phyloP scores from a whole-genome alignment of 2,797 vertebrate species.

The Gastrophryne carolinensis region DNA sequence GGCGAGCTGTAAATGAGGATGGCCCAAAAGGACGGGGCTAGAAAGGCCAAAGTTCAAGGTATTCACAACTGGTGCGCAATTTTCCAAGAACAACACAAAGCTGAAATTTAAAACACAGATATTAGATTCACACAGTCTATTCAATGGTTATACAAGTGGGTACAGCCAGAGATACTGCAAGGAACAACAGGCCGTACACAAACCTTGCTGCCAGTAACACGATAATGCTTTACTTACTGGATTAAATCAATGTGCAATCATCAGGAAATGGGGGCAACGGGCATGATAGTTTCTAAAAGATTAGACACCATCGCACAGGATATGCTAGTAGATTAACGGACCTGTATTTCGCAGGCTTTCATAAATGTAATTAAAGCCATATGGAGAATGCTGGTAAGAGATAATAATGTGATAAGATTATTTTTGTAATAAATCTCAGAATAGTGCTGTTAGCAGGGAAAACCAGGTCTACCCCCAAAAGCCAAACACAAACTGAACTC shows the following conservation, averaged over 20 bases:
- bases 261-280: background rate
- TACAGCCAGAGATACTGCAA: slow-evolving; percentile 61
- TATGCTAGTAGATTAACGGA: background rate
- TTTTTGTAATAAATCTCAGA: too few relatives aligned
- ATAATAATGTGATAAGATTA: too few relatives aligned
- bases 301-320: background rate
- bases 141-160: slow-evolving; percentile 58
- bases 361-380: background rate
- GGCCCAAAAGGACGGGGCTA: slow-evolving; percentile 74
- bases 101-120: slow-evolving; percentile 88
- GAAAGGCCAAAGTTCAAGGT: slow-evolving; percentile 81
- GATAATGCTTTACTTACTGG: background rate
- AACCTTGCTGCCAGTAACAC: background rate
- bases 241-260: too few relatives aligned
- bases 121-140: slow-evolving; percentile 72
- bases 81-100: slow-evolving; percentile 90
- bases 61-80: slow-evolving; percentile 83
- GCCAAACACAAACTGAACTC: too few relatives aligned
- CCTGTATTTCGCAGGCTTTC: background rate
- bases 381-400: too few relatives aligned
- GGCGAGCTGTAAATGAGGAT: slow-evolving; percentile 80
- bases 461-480: too few relatives aligned
- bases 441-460: too few relatives aligned
- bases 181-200: slow-evolving; percentile 54
- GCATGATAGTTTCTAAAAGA: background rate